Conservation (phyloP, 2,888 invertebrate species). For the Argyresthia goedartella region DNA sequence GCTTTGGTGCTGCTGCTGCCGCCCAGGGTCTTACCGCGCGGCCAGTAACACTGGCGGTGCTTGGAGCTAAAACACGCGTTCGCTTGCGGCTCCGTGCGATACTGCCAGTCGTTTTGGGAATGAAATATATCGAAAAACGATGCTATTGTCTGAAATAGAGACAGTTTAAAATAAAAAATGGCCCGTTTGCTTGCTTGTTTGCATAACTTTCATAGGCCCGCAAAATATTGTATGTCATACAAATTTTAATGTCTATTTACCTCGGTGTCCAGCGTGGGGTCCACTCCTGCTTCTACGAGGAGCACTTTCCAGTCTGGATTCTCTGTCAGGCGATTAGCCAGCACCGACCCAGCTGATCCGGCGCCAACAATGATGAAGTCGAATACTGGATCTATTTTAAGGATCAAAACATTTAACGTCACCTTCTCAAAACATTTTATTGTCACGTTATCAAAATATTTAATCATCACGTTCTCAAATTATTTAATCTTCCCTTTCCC, state of each 20-base stretch:
- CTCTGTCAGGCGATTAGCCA: constrained; percentile 13
- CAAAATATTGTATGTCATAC: neutral
- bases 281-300: constrained; percentile 15
- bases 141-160: constrained; percentile 19
- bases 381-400: constrained; percentile 12
- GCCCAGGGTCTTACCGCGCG: constrained; percentile 74
- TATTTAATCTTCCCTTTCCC: no score
- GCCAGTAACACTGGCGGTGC: constrained; percentile 56
- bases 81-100: constrained; percentile 57
- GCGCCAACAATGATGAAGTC: constrained; percentile 16
- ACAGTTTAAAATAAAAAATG: neutral
- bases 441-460: neutral
- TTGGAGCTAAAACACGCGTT: constrained; percentile 47
- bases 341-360: constrained; percentile 14
- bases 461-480: neutral
- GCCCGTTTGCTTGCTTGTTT: neutral
- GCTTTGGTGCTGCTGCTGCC: constrained; percentile 71
- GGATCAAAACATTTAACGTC: neutral
- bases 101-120: constrained; percentile 63
- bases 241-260: constrained; percentile 4
- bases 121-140: constrained; percentile 37
- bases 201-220: neutral
- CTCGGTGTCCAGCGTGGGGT: constrained; percentile 15
- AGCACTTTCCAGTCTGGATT: constrained; percentile 15
- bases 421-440: neutral